A percentile compares a stretch with the other conserved stretches of the same genome.
These are phyloP conservation scores for Villa cingulata DNA, from an alignment of 2,888 invertebrate genomes.

Conservation along the genomic window DNA sequence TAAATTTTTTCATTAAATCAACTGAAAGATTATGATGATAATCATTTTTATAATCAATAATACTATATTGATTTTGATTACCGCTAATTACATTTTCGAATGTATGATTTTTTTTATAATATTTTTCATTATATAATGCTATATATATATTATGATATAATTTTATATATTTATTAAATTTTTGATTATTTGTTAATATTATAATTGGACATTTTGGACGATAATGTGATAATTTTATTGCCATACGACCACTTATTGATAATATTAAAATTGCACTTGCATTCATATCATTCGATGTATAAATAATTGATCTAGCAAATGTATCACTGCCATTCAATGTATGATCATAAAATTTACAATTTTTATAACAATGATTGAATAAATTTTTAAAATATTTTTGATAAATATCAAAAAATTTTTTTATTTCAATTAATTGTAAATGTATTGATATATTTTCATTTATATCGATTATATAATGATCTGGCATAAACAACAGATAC, in stretches of 20 bases:
- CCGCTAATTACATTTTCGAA: too few relatives aligned
- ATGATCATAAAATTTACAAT: too few relatives aligned
- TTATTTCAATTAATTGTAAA: background rate
- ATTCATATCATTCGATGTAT: slow-evolving; percentile 22
- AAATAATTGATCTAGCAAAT: slow-evolving; percentile 20
- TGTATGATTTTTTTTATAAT: too few relatives aligned
- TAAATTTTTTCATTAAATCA: background rate
- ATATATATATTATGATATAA: slow-evolving; percentile 21
- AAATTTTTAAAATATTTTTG: background rate
- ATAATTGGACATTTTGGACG: slow-evolving; percentile 25
- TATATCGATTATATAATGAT: background rate
- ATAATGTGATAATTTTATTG: slow-evolving; percentile 26
- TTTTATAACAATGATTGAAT: background rate
- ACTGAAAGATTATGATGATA: too few relatives aligned
- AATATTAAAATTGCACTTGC: slow-evolving; percentile 25
- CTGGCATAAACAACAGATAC: background rate
- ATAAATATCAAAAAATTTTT: background rate
- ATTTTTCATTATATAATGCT: slow-evolving; percentile 3
- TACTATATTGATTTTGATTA: too few relatives aligned
- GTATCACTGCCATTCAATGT: background rate
- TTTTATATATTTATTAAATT: slow-evolving; percentile 22
- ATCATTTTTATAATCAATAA: background rate
- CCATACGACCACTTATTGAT: slow-evolving; percentile 25
- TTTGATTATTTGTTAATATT: slow-evolving; percentile 22
- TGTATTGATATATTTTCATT: background rate